A percentile compares a stretch with the other conserved stretches of the same genome.
Conservation (phyloP, 2,113 vertebrate genomes). For the Apteryx mantelli region DNA sequence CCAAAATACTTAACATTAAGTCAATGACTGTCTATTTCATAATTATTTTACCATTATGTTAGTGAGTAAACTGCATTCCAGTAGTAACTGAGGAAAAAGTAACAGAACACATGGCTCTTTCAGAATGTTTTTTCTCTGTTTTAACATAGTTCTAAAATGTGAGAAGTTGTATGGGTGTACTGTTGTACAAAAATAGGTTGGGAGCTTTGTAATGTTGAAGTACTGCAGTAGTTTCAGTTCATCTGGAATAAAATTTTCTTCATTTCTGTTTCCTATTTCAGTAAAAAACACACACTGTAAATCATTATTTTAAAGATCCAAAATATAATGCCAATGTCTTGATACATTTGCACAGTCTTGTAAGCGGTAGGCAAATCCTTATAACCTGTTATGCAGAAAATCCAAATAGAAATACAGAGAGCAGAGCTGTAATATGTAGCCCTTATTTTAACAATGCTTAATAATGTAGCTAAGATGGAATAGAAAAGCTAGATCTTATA, state of each 20-base stretch:
- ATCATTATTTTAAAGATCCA: background rate
- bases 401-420: background rate
- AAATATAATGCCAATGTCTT: background rate
- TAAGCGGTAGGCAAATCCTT: background rate
- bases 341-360: background rate
- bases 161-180: background rate
- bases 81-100: background rate
- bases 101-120: conserved; percentile 43
- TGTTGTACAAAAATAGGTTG: background rate
- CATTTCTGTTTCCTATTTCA: background rate
- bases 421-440: background rate
- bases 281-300: background rate
- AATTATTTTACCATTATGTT: background rate
- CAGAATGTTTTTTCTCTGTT: conserved; percentile 19
- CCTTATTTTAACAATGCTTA: conserved; percentile 9
- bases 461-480: background rate
- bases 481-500: background rate
- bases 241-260: background rate
- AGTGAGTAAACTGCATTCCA: conserved; percentile 32
- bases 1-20: background rate
- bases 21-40: background rate
- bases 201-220: conserved; percentile 3
- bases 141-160: background rate
- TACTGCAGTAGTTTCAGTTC: background rate
- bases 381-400: background rate